A percentile compares a stretch with the other conserved stretches of the same genome.
Conservation (phyloP, 64 coral and sea anemone genomes). For the Cladopsammia gracilis region DNA sequence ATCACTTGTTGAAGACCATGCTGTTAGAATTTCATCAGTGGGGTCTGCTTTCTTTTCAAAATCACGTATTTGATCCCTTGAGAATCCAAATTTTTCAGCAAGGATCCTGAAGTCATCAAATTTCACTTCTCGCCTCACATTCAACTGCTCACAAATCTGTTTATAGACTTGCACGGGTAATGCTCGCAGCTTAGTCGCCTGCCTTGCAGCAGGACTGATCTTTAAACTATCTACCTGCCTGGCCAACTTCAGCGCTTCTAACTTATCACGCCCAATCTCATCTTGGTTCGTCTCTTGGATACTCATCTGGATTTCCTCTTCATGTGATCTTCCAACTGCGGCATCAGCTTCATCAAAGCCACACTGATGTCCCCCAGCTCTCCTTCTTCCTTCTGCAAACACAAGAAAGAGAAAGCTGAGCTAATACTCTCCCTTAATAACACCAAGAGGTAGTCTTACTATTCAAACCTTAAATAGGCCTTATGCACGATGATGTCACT, state of each 20-base stretch:
- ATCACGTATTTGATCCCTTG: background rate
- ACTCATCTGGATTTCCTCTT: background rate
- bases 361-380: background rate
- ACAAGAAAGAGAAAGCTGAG: background rate
- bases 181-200: background rate
- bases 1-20: background rate
- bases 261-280: background rate
- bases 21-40: background rate
- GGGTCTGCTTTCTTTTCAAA: background rate
- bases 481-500: too few relatives aligned
- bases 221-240: background rate
- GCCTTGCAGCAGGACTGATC: background rate
- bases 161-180: background rate
- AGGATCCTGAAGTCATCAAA: background rate
- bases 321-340: background rate
- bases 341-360: background rate
- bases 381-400: background rate
- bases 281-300: conserved; percentile 3
- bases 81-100: background rate
- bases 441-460: too few relatives aligned
- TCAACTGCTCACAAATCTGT: background rate
- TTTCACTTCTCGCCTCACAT: background rate
- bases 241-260: background rate
- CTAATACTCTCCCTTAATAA: too few relatives aligned
- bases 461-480: too few relatives aligned